Conservation (phyloP, 2,888 invertebrate genomes). For the Biston stratarius region DNA sequence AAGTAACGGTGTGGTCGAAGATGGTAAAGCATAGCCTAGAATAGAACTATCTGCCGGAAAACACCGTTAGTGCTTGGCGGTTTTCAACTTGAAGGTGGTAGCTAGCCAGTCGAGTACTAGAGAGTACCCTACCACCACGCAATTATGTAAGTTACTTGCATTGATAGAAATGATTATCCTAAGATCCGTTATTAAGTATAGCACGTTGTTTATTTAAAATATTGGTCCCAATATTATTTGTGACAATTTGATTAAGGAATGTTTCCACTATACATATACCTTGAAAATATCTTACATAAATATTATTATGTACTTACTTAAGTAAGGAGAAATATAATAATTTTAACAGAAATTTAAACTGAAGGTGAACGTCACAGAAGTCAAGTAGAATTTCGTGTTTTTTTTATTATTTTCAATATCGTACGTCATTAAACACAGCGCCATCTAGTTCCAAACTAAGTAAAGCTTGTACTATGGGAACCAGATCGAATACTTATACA, state of each 20-base stretch:
- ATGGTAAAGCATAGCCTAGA: too few relatives aligned
- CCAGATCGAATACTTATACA: too few relatives aligned
- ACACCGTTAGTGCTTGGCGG: too few relatives aligned
- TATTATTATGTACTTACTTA: constrained; percentile 36
- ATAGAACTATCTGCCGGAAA: too few relatives aligned
- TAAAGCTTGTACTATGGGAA: too few relatives aligned
- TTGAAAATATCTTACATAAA: constrained; percentile 37
- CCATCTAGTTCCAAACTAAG: too few relatives aligned
- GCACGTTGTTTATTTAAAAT: constrained; percentile 21
- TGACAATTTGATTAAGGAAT: constrained; percentile 44
- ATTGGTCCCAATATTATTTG: constrained; percentile 46
- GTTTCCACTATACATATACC: constrained; percentile 41
- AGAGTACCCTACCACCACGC: too few relatives aligned
- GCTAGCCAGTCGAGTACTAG: too few relatives aligned
- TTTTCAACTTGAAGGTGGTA: too few relatives aligned
- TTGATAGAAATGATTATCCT: neutral
- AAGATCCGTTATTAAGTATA: constrained; percentile 22
- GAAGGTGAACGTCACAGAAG: neutral
- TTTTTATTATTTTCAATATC: neutral
- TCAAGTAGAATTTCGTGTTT: neutral
- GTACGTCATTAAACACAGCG: too few relatives aligned
- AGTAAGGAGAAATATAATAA: constrained; percentile 21
- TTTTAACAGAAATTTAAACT: neutral
- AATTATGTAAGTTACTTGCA: too few relatives aligned
- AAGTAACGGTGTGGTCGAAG: too few relatives aligned